phyloP scores from a whole-genome alignment of 2,888 invertebrate species.

The Pherbina coryleti region DNA sequence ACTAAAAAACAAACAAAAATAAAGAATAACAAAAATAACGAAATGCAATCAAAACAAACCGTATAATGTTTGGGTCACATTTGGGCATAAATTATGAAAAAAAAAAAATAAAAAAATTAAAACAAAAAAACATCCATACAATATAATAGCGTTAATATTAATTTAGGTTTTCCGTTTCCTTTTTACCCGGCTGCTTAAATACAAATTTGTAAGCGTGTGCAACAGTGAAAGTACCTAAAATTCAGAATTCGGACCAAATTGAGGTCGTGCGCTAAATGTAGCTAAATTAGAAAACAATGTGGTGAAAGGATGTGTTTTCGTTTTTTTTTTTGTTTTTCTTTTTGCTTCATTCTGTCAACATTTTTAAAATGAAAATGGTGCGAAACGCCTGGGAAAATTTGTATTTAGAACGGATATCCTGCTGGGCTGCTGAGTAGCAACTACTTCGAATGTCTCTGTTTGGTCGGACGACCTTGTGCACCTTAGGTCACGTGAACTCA shows the following conservation, averaged over 20 bases:
- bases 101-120: neutral
- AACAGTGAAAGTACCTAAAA: too few relatives aligned
- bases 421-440: too few relatives aligned
- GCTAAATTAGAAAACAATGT: too few relatives aligned
- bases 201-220: too few relatives aligned
- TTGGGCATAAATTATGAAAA: neutral
- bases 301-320: neutral
- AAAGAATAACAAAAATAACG: conserved; percentile 8
- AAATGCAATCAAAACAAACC: neutral
- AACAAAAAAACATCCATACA: neutral
- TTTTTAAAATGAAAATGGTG: neutral
- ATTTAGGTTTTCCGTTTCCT: neutral
- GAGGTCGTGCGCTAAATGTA: too few relatives aligned
- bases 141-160: neutral
- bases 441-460: neutral
- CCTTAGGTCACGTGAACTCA: conserved; percentile 40
- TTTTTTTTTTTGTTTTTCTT: neutral
- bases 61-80: conserved; percentile 14
- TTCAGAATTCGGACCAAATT: too few relatives aligned
- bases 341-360: neutral
- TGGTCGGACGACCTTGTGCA: neutral
- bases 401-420: too few relatives aligned
- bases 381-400: too few relatives aligned
- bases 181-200: too few relatives aligned
- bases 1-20: conserved; percentile 11